Base-by-base conservation (phyloP, 2,113 vertebrate genomes). In the Rhabdornis inornatus region DNA sequence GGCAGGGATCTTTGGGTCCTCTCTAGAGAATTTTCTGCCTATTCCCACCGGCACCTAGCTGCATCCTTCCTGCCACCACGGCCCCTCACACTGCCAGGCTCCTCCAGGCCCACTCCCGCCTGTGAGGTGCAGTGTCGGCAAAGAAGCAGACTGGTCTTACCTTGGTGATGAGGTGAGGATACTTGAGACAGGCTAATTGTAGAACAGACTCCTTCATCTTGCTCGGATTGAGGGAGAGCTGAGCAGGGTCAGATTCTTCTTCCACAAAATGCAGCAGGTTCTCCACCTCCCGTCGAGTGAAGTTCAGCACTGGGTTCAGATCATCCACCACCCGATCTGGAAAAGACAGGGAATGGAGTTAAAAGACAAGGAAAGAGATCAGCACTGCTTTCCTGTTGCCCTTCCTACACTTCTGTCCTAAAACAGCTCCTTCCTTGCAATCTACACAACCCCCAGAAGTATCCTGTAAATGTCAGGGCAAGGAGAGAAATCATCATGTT, bases 201-300 rank as follows among this genome's bases (percentile, higher is more conserved):
- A 99, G 97, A 95, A 99, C 99, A 19, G 95, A 93, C 95, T 99
- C 99, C 87, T 98, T 98, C 49, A 98, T 97, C 33, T 97, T 97
- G 83, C 53, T 92, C 3, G 96, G 52, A 72, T 95, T 98, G 96
- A 96, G 77, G 83, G 94, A 91, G 72, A 93, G 90, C 55, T 98
- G 98, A 70, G 97, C 96, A 50, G 96, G 61, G 70, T 98, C 97
- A 5, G 98, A 98, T 95, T 99, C 99, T 92, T 99, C 99, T 95
- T 99, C 99, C 42, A 99, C 99, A 97, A 99, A 99, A 97, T 99
- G 99, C 97, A 99, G 98, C 90, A 99, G 97, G n/a, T 99, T 99
- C 96, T 99, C 99, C 79, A 99, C 99, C 96, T 99, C 99, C 70
- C 99, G 98, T 37, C 99, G 98, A 25, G 99, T 99, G 66, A 99